Conservation (phyloP, 2,888 invertebrate genomes). For the Malacosoma neustria region DNA sequence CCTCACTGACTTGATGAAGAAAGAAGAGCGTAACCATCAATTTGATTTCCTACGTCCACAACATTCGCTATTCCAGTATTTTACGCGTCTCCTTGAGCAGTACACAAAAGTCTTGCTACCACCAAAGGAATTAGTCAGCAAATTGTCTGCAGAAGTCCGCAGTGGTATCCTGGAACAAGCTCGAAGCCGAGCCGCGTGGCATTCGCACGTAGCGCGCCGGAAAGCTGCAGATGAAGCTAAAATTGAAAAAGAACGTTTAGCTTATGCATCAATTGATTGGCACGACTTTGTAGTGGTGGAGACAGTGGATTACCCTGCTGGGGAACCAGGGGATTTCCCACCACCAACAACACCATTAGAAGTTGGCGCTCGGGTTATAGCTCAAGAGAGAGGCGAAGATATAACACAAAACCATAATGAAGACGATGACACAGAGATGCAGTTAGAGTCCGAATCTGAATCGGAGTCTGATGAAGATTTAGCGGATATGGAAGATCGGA, state of each 20-base stretch:
- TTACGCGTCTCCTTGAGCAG: constrained; percentile 97
- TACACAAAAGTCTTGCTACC: constrained; percentile 98
- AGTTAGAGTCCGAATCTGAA: constrained; percentile 89
- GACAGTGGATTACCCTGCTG: constrained; percentile 98
- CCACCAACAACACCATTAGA: constrained; percentile 98
- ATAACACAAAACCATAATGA: constrained; percentile 53
- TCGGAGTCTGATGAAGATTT: constrained; percentile 60
- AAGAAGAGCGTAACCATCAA: constrained; percentile 97
- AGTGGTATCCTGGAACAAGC: constrained; percentile 87
- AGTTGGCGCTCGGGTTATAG: constrained; percentile 94
- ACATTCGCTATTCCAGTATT: constrained; percentile 98
- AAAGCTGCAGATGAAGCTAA: constrained; percentile 96
- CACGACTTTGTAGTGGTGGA: constrained; percentile 99
- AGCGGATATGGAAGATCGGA: constrained; percentile 80
- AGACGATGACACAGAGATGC: constrained; percentile 91
- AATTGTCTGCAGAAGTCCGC: constrained; percentile 85
- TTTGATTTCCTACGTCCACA: constrained; percentile 99
- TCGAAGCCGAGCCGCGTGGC: constrained; percentile 96
- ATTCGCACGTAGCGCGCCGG: constrained; percentile 94
- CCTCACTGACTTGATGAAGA: constrained; percentile 97
- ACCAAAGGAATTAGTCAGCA: constrained; percentile 90
- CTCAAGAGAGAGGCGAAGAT: constrained; percentile 85
- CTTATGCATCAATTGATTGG: constrained; percentile 99
- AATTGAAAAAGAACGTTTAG: constrained; percentile 93
- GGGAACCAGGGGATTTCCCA: constrained; percentile 96